Conservation (phyloP, 2,888 invertebrate genomes). For the Matsumyia berberina region DNA sequence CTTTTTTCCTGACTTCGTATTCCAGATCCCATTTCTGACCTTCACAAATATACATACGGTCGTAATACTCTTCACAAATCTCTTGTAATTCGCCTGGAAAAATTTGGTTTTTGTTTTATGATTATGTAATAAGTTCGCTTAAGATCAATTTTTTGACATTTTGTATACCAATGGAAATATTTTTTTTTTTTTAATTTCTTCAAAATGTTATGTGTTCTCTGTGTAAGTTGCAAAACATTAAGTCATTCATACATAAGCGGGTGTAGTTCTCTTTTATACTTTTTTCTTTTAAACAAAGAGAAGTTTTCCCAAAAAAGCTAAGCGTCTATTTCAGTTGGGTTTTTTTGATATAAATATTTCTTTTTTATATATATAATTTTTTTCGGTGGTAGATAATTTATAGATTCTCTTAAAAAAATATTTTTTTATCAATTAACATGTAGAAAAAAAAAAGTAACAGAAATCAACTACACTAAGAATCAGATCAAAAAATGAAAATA, state of each 20-base stretch:
- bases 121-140: slow-evolving; percentile 80
- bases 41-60: slow-evolving; percentile 98
- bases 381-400: slow-evolving; percentile 23
- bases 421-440: slow-evolving; percentile 50
- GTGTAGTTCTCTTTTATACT: slow-evolving; percentile 43
- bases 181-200: slow-evolving; percentile 65
- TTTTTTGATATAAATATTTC: slow-evolving; percentile 41
- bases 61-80: slow-evolving; percentile 98
- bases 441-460: slow-evolving; percentile 48
- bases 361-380: slow-evolving; percentile 29
- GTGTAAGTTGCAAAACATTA: slow-evolving; percentile 76
- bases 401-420: slow-evolving; percentile 31
- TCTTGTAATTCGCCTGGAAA: slow-evolving; percentile 90
- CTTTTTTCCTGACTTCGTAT: slow-evolving; percentile 99
- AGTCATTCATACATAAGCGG: slow-evolving; percentile 68
- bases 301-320: slow-evolving; percentile 51
- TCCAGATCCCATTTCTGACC: slow-evolving; percentile 99
- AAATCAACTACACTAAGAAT: slow-evolving; percentile 72
- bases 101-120: slow-evolving; percentile 76
- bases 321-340: slow-evolving; percentile 60
- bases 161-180: slow-evolving; percentile 45
- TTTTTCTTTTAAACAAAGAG: slow-evolving; percentile 26
- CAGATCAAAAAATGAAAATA: slow-evolving; percentile 63
- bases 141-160: slow-evolving; percentile 37
- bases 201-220: slow-evolving; percentile 75